Base-by-base conservation (phyloP, 2,113 vertebrate species). In the Haemorhous mexicanus region DNA sequence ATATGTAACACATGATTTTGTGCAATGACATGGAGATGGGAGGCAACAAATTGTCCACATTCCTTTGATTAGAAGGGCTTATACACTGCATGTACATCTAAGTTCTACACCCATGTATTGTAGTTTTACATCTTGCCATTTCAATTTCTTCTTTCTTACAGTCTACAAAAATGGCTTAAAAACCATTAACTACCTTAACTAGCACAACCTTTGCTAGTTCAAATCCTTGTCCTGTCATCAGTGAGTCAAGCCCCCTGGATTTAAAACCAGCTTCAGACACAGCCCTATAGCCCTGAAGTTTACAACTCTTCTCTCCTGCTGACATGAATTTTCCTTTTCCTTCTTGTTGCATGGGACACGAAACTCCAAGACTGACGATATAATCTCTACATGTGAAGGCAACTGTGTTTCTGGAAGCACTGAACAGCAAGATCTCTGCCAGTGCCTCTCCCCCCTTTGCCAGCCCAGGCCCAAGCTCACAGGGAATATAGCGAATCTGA, bases 361-460 rank as follows among this genome's bases (percentile, higher is more conserved):
- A 92, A 83, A 49, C 68, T 32, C 50, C 30, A 58, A 16, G 39
- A 44, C 41, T n/a, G 52, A 75, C 2, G 3, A 77, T 69, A 76
- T 46, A 64, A 47, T 53, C 26, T 67, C 39, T 67, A 67, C 2
- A 0, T 8, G 41, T 49, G n/a, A 70, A 70, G 16, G 67, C 12
- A 11, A 14, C 55, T 2, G 2, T 2, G 5, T 33, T 74, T 47
- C 61, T 5, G 15, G 35, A 55, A 89, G 28, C 7, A 3, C 10
- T 3, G 24, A 53, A 37, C 1, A 3, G 37, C 7, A 2, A 2
- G 62, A 80, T 50, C 33, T n/a, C 58, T 47, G 55, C 68, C 39
- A 43, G 23, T 1, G 2, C 47, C 50, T n/a, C 55, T 66, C 32
- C 15, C 20, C 30, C 6, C 11, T 2, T 0, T 2, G 11, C 43